phyloP scores from a whole-genome alignment of 1,140 invertebrate species.

The Macrostomum lignano region DNA sequence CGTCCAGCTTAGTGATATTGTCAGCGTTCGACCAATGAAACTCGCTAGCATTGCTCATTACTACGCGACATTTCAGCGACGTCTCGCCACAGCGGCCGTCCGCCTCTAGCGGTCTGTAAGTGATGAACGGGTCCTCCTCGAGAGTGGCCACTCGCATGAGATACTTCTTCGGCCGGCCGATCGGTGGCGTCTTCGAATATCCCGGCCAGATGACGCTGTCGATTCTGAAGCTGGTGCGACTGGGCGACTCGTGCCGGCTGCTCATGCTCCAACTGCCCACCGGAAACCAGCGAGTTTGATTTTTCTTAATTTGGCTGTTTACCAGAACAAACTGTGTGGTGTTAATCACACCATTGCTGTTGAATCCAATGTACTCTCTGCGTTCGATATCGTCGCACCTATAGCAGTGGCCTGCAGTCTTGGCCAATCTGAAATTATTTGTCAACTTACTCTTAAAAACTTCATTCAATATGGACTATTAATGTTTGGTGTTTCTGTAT shows the following conservation, averaged over 20 bases:
- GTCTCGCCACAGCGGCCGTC: not conserved
- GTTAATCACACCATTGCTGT: constrained; percentile 1
- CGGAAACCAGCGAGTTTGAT: not conserved
- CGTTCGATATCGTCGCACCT: too few species aligned
- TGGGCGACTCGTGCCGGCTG: not conserved
- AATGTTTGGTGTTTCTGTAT: too few species aligned
- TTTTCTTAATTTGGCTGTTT: not conserved
- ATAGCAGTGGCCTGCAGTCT: too few species aligned
- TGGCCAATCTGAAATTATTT: too few species aligned
- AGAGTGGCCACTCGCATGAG: constrained; percentile 76
- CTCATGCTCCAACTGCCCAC: not conserved
- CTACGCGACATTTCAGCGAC: too few species aligned
- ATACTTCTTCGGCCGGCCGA: constrained; percentile 82
- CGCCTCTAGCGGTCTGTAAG: constrained; percentile 9
- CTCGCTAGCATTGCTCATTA: too few species aligned
- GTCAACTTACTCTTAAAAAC: too few species aligned
- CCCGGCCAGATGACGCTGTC: constrained; percentile 96
- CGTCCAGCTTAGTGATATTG: too few species aligned
- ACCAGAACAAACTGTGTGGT: not conserved
- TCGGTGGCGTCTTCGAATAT: constrained; percentile 63
- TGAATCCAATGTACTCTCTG: not conserved
- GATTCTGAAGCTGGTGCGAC: constrained; percentile 41
- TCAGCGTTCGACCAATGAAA: too few species aligned
- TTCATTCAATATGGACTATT: too few species aligned
- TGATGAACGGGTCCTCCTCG: constrained; percentile 74